Base-by-base conservation (phyloP, 2,797 vertebrate species). In the Prionace glauca region DNA sequence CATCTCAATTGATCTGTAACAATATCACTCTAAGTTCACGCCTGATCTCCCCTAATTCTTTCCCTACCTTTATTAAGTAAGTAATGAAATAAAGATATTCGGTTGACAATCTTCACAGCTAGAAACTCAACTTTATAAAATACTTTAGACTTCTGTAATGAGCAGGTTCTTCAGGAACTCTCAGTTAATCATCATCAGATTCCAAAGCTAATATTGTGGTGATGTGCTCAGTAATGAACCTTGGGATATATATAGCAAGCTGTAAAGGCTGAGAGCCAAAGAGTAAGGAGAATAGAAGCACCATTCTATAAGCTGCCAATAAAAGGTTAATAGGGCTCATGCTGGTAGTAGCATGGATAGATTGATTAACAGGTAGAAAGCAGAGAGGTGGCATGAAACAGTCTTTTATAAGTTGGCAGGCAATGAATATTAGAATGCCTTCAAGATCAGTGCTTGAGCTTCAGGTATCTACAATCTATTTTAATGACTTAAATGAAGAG, bases 101-200 rank as follows among this genome's bases (percentile, higher is more conserved):
- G 98, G 97, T 97, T 99, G 99, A 96, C 99, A 99, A 95, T 99
- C 99, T 0, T 97, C 98, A 0, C 98, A 95, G 99, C 98, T 0
- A 99, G 99, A 79, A 98, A 97, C 97, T 99, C 99, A 91, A 99
- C 97, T 29, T 98, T 97, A 96, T 96, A 97, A 72, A 99, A 96
- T 87, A 96, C 96, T 0, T 98, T 96, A 99, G 22, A 97, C 98
- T 11, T 95, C 96, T 0, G 98, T 98, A 32, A 98, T 98, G 94
- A 99, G 96, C 0, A 99, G 99, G 96, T 99, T 99, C 79, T 99
- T 99, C 96, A 99, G 96, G 32, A 99, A 97, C 71, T 26, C 71
- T 72, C 71, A 8, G 71, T 26, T 93, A 50, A 50, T 50, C 97
- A 81, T 95, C 97, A 96, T 99, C 99, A 60, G 97, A 96, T 24